Percentiles rank a stretch among this genome's conserved stretches.
These are phyloP conservation scores for Brachirus orientalis DNA, from an alignment of 2,113 vertebrate species.

Conservation along the genomic window DNA sequence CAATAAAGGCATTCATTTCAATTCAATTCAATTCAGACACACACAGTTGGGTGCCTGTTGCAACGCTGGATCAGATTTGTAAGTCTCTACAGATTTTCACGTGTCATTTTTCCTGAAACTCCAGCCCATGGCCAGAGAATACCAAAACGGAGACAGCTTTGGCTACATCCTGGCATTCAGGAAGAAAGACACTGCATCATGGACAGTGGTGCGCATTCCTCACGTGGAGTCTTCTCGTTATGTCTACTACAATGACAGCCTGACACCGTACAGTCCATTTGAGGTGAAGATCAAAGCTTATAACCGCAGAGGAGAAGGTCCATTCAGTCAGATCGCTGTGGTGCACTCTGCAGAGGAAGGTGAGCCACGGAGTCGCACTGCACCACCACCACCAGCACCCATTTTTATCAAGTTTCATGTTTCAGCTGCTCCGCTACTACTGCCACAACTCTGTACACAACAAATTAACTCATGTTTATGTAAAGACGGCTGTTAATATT, in stretches of 20 bases:
- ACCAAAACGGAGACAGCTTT: slow-evolving; percentile 95
- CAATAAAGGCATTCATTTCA: no score
- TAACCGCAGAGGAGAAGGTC: slow-evolving; percentile 92
- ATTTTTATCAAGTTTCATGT: background rate
- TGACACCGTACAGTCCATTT: slow-evolving; percentile 90
- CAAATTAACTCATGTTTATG: background rate
- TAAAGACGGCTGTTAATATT: no score
- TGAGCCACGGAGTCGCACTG: slow-evolving; percentile 50
- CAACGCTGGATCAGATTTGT: background rate
- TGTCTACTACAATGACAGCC: slow-evolving; percentile 90
- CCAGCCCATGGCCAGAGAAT: slow-evolving; percentile 90
- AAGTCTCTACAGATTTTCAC: background rate
- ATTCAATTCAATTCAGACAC: no score
- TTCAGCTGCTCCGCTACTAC: background rate
- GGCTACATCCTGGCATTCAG: slow-evolving; percentile 93
- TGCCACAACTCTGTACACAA: background rate
- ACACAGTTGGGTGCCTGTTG: no score
- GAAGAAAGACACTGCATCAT: slow-evolving; percentile 80
- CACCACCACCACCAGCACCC: background rate
- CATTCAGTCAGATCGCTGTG: slow-evolving; percentile 89
- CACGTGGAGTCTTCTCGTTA: slow-evolving; percentile 89
- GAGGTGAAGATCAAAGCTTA: slow-evolving; percentile 94
- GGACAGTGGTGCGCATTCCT: slow-evolving; percentile 83
- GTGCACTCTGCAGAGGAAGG: slow-evolving; percentile 96
- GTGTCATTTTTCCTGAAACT: background rate